A percentile compares a stretch with the other conserved stretches of the same genome.
phyloP scores from a whole-genome alignment of 2,888 invertebrate genomes.

The Trichogramma evanescens region DNA sequence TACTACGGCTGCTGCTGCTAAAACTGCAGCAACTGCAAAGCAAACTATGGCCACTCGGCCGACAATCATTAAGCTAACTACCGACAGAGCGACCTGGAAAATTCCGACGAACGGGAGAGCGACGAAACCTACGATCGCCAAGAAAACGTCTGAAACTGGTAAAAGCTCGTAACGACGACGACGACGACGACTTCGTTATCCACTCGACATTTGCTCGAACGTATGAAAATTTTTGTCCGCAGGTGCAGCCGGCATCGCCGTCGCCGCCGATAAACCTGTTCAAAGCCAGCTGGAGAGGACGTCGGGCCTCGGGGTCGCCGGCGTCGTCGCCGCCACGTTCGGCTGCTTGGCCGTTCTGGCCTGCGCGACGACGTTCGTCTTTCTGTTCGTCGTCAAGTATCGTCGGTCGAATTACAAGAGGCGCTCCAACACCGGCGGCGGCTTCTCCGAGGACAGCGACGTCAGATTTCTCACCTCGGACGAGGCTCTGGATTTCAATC shows the following conservation, averaged over 20 bases:
- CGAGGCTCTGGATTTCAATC: conserved; percentile 51
- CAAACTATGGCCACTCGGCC: conserved; percentile 22
- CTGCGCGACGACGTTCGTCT: conserved; percentile 14
- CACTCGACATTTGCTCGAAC: too few relatives aligned
- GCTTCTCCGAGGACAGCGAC: conserved; percentile 50
- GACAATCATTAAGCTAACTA: conserved; percentile 33
- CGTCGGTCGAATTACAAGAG: conserved; percentile 28
- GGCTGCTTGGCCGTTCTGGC: conserved; percentile 15
- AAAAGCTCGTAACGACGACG: background rate
- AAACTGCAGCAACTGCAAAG: conserved; percentile 5
- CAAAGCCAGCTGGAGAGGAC: background rate
- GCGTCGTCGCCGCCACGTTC: conserved; percentile 31
- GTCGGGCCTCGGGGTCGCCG: conserved; percentile 12
- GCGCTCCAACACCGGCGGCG: conserved; percentile 31
- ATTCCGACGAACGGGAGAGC: conserved; percentile 22
- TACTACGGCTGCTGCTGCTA: conserved; percentile 6
- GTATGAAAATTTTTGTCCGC: background rate
- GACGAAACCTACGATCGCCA: conserved; percentile 12
- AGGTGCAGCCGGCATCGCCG: too few relatives aligned
- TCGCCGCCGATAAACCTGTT: too few relatives aligned
- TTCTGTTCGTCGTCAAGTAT: conserved; percentile 24
- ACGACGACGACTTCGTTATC: conserved; percentile 5
- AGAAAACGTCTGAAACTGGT: background rate
- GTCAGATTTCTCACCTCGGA: conserved; percentile 54
- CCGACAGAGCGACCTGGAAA: too few relatives aligned